Percentiles rank a stretch among this genome's conserved stretches.
Evolutionary conservation across 2,113 vertebrate genomes (phyloP).

Genomic region (Semnornis frantzii): DNA sequence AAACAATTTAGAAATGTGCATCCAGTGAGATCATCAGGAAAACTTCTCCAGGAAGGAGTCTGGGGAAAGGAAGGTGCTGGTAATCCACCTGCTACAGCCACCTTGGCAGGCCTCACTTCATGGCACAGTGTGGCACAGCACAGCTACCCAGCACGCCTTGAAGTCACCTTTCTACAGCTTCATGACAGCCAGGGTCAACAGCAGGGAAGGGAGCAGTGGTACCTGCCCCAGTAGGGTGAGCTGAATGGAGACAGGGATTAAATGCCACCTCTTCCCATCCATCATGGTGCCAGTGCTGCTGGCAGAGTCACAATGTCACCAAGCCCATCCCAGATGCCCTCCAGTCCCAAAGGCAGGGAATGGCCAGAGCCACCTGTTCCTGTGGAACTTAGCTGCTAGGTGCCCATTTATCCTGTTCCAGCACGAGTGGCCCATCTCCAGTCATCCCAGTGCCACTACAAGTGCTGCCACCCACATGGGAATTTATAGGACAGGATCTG

Average conservation of each 20-base stretch:
- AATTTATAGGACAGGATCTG: neutral
- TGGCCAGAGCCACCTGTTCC: neutral
- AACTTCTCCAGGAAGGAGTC: constrained; percentile 34
- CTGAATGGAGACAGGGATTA: neutral
- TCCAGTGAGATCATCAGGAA: constrained; percentile 58
- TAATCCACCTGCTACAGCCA: constrained; percentile 35
- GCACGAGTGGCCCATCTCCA: accelerated
- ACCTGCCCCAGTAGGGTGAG: neutral
- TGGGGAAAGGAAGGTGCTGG: constrained; percentile 23
- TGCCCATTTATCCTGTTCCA: neutral
- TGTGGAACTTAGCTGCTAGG: neutral
- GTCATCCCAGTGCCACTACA: accelerated
- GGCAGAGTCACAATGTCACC: neutral
- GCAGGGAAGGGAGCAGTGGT: neutral
- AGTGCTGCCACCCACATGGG: accelerated
- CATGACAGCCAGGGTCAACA: neutral
- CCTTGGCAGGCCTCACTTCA: neutral
- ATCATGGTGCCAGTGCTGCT: neutral
- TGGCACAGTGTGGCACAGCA: neutral
- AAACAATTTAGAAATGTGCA: constrained; percentile 67
- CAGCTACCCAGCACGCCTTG: neutral
- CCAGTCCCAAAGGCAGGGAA: neutral
- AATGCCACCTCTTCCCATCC: neutral
- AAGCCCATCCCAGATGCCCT: accelerated
- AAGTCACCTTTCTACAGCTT: neutral